Base-by-base conservation (phyloP, 2,113 vertebrate genomes). In the Zeus faber region DNA sequence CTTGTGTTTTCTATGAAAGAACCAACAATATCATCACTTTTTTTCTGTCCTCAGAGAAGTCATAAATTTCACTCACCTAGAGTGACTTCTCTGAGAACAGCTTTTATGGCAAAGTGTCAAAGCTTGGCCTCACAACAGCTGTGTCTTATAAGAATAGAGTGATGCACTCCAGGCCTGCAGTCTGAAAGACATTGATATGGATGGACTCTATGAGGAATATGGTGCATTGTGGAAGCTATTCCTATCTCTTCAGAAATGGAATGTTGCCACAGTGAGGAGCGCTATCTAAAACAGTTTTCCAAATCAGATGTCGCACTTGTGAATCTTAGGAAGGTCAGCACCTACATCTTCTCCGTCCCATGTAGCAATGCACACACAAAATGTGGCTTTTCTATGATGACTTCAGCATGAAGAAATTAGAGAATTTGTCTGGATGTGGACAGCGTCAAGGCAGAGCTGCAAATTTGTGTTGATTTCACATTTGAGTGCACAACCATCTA, bases 101-200 rank as follows among this genome's bases (percentile, higher is more conserved):
- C 55, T 22, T 69, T 54, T 60, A 65, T 21, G 70, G 41, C 49
- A 18, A 57, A 53, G 24, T 63, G 22, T 22, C 18, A 25, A 62
- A 62, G 25, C 54, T 47, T 46, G 26, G 17, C 21, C 48, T 46
- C 23, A 26, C 8, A 66, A 50, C 40, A 21, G 10, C 23, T 40
- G 54, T 66, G 9, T 17, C 23, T 71, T 40, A 54, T 55, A 54
- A 54, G 31, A 67, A 67, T 71, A 29, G 39, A 21, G 44, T 41
- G 65, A 55, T 39, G 44, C 14, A 9, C 21, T 65, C 29, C 49
- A 54, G 29, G 44, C 31, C 35, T 67, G n/a, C n/a, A n/a, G n/a
- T n/a, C n/a, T n/a, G n/a, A n/a, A n/a, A n/a, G n/a, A n/a, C n/a
- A n/a, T n/a, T n/a, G n/a, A n/a, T n/a, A n/a, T n/a, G n/a, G n/a